A percentile compares a stretch with the other conserved stretches of the same genome.
Conservation (phyloP, 1,140 invertebrate species). For the Achatina immaculata region DNA sequence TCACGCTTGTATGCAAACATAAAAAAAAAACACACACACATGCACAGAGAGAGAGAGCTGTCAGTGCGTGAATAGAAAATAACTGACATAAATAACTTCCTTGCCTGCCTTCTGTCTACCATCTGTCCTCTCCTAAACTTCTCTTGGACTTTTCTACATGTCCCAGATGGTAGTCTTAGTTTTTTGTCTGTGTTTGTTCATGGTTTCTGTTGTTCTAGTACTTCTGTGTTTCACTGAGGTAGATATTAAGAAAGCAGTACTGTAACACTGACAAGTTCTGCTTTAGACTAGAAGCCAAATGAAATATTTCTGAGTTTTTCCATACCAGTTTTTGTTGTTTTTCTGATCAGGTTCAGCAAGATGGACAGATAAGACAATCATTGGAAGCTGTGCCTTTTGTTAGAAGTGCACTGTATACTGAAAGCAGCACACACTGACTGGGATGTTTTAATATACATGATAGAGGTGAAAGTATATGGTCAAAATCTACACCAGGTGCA, state of each 20-base stretch:
- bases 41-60: not conserved
- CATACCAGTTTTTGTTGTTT: not conserved
- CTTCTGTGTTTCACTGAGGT: not conserved
- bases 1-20: too few relatives aligned
- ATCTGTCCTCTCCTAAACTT: too few relatives aligned
- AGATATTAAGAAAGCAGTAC: not conserved
- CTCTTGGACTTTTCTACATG: too few relatives aligned
- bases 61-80: not conserved
- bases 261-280: not conserved
- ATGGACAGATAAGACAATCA: not conserved
- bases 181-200: not conserved
- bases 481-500: too few relatives aligned
- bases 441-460: too few relatives aligned
- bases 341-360: constrained; percentile 9
- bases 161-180: not conserved
- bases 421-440: not conserved
- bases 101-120: too few relatives aligned
- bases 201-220: not conserved
- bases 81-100: too few relatives aligned
- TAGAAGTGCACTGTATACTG: not conserved
- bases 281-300: not conserved
- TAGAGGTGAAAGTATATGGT: too few relatives aligned
- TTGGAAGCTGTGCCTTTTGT: not conserved
- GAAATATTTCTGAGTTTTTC: not conserved
- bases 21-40: too few relatives aligned